Percentiles rank a stretch among this genome's conserved stretches.
These are phyloP conservation scores for Varanus salvator DNA, from an alignment of 2,113 vertebrate species.

Conservation along the genomic window DNA sequence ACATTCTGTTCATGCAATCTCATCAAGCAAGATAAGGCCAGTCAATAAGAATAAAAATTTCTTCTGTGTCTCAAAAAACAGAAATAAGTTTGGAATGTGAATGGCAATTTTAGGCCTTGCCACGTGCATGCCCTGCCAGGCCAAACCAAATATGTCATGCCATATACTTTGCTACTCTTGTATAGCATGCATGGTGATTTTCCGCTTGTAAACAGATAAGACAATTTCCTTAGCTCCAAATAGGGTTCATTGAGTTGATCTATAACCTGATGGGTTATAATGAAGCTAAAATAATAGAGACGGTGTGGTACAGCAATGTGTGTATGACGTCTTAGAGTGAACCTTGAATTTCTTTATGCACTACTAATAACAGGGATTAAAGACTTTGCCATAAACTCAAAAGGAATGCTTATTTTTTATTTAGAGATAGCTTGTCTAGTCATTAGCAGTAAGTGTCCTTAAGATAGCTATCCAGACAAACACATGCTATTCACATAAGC, in stretches of 20 bases:
- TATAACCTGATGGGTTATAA: background rate
- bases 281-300: background rate
- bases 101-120: background rate
- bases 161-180: background rate
- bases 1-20: background rate
- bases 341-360: background rate
- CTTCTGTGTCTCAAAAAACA: background rate
- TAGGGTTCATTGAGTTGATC: background rate
- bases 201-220: background rate
- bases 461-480: conserved; percentile 27
- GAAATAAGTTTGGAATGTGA: background rate
- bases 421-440: background rate
- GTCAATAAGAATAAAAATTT: background rate
- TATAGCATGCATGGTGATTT: background rate
- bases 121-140: background rate
- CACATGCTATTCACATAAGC: conserved; percentile 42
- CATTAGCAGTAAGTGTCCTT: background rate
- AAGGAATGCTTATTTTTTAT: background rate
- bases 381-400: background rate
- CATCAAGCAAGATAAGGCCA: background rate
- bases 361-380: background rate
- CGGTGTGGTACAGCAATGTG: background rate
- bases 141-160: background rate
- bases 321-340: background rate
- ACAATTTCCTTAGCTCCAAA: background rate